phyloP scores from a whole-genome alignment of 2,797 vertebrate species.

The Choloepus didactylus region DNA sequence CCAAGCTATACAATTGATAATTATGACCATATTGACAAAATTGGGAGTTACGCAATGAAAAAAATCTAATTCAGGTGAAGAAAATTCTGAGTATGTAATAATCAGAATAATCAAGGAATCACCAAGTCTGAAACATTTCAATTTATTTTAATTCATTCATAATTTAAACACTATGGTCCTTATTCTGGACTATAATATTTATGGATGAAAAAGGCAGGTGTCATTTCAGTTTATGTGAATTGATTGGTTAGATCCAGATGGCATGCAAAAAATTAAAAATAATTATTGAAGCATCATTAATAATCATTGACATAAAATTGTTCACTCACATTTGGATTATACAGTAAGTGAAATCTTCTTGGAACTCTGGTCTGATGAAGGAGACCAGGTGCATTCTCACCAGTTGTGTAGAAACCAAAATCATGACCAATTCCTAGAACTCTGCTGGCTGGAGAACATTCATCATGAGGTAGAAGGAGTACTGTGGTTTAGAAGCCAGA shows the following conservation, averaged over 20 bases:
- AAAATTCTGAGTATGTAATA: neutral
- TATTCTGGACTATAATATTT: neutral
- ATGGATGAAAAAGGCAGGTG: neutral
- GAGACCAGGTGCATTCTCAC: neutral
- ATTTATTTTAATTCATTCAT: neutral
- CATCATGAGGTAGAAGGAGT: neutral
- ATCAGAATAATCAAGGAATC: neutral
- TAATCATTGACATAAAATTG: neutral
- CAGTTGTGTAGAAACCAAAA: neutral
- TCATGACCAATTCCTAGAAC: neutral
- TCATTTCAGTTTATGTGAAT: neutral
- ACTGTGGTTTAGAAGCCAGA: neutral
- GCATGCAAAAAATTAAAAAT: conserved; percentile 23
- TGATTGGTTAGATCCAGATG: neutral
- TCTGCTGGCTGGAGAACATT: neutral
- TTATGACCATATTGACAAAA: neutral
- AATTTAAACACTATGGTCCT: neutral
- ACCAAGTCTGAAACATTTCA: neutral
- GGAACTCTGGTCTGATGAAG: neutral
- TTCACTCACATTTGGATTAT: neutral
- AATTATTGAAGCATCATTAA: neutral
- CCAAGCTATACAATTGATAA: neutral
- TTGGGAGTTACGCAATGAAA: neutral
- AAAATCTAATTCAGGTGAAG: neutral
- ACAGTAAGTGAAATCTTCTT: neutral